phyloP scores from a whole-genome alignment of 2,888 invertebrate genomes.

The Tipula unca region DNA sequence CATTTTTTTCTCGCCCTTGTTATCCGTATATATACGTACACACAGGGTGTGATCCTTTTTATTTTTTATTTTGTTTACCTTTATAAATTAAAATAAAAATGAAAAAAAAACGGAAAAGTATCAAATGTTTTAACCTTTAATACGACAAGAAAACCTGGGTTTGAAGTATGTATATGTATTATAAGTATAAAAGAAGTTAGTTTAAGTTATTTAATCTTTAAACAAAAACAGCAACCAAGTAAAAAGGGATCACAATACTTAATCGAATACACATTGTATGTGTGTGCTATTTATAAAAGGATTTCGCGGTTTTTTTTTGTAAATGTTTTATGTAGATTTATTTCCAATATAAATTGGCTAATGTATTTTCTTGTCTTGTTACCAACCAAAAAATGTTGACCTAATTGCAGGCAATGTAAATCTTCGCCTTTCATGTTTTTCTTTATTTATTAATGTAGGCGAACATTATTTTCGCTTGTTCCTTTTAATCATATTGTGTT shows the following conservation, averaged over 20 bases:
- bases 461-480: background rate
- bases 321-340: background rate
- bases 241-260: background rate
- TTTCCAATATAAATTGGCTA: background rate
- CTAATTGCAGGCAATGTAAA: background rate
- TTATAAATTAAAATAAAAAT: conserved; percentile 2
- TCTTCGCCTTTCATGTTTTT: background rate
- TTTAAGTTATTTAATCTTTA: conserved; percentile 14
- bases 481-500: background rate
- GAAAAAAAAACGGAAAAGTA: too few relatives aligned
- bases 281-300: background rate
- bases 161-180: too few relatives aligned
- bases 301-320: background rate
- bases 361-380: background rate
- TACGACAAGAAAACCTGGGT: background rate
- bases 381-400: background rate
- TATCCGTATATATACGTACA: background rate
- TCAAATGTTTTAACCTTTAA: background rate
- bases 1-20: background rate
- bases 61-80: background rate
- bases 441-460: background rate
- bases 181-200: too few relatives aligned
- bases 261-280: background rate
- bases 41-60: background rate
- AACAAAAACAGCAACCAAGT: background rate